These are phyloP conservation scores for Alexandromys fortis DNA, from an alignment of 2,113 vertebrate species.

Conservation along the genomic window DNA sequence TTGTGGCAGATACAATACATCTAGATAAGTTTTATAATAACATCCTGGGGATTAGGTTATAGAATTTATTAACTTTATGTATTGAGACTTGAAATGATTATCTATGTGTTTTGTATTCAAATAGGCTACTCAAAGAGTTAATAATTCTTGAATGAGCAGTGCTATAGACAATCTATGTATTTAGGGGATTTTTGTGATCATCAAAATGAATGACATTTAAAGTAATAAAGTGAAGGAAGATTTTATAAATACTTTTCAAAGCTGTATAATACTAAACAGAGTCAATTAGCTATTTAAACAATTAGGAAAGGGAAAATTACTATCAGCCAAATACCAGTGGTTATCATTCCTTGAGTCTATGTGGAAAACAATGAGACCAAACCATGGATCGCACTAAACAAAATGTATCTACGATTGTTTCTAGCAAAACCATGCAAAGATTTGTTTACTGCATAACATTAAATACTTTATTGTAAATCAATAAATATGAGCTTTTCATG, in stretches of 20 bases:
- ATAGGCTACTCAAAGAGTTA: not conserved
- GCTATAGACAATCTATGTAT: not conserved
- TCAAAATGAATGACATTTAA: conserved; percentile 35
- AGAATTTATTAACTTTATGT: not conserved
- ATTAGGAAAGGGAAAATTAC: not conserved
- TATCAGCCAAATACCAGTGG: not conserved
- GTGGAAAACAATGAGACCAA: not conserved
- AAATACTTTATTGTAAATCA: conserved; percentile 24
- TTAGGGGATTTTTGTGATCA: not conserved
- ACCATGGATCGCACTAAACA: not conserved
- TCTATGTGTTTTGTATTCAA: not conserved
- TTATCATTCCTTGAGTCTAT: not conserved
- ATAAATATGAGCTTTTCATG: conserved; percentile 51
- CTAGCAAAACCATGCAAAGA: conserved; percentile 35
- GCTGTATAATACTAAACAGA: not conserved
- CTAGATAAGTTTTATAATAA: not conserved
- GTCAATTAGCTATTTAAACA: not conserved
- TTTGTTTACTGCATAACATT: conserved; percentile 44
- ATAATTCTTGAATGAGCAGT: not conserved
- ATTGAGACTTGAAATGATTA: not conserved
- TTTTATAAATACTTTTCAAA: conserved; percentile 54
- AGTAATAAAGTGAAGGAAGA: not conserved
- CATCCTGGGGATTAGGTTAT: not conserved
- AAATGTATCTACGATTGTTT: not conserved
- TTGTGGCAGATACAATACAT: not conserved